phyloP scores from a whole-genome alignment of 2,888 invertebrate genomes.

The Melieria picta region DNA sequence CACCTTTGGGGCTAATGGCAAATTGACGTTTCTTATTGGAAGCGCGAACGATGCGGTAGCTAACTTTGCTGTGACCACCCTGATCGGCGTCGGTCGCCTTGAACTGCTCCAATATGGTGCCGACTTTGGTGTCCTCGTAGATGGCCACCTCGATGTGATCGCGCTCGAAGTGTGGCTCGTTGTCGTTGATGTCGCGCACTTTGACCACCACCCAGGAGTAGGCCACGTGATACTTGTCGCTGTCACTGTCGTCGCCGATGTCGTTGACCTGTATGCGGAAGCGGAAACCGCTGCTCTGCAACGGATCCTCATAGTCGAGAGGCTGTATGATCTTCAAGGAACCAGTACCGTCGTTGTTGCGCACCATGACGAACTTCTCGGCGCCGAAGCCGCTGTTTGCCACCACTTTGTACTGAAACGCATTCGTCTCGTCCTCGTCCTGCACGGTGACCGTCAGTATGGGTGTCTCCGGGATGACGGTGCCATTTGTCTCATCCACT shows the following conservation, averaged over 20 bases:
- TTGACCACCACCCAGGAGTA: conserved; percentile 94
- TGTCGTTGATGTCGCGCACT: conserved; percentile 94
- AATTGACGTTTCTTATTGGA: conserved; percentile 93
- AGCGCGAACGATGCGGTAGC: conserved; percentile 87
- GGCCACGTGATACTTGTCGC: conserved; percentile 95
- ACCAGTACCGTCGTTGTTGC: conserved; percentile 93
- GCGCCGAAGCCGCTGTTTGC: conserved; percentile 93
- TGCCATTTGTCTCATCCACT: conserved; percentile 94
- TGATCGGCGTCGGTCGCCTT: conserved; percentile 95
- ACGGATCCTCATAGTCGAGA: conserved; percentile 91
- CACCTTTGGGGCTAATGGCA: conserved; percentile 91
- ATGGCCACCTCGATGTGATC: conserved; percentile 92
- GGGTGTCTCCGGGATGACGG: conserved; percentile 88
- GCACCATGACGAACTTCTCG: conserved; percentile 94
- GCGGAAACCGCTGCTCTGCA: conserved; percentile 93
- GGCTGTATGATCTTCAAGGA: conserved; percentile 94
- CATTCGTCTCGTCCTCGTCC: conserved; percentile 94
- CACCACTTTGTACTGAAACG: conserved; percentile 93
- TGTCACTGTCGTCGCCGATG: conserved; percentile 88
- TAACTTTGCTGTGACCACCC: conserved; percentile 87
- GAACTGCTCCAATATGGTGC: conserved; percentile 90
- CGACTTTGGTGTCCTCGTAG: conserved; percentile 90
- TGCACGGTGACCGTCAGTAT: conserved; percentile 94
- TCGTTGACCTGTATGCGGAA: conserved; percentile 95
- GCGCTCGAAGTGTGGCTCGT: conserved; percentile 91